A percentile compares a stretch with the other conserved stretches of the same genome.
phyloP scores from a whole-genome alignment of 2,888 invertebrate genomes.

The Oxystoma pomonae region DNA sequence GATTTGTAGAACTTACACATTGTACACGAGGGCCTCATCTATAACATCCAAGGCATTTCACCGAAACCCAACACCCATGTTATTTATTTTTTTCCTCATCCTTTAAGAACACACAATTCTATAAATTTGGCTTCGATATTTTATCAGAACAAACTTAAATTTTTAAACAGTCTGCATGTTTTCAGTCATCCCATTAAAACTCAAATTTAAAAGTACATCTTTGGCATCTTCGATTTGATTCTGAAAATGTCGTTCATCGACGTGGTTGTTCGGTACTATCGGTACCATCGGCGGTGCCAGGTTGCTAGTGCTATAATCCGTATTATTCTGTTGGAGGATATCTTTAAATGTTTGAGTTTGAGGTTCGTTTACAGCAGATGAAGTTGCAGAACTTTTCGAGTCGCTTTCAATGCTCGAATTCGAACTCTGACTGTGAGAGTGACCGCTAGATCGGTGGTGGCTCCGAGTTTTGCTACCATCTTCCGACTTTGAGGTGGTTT shows the following conservation, averaged over 20 bases:
- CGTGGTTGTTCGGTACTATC: slow-evolving; percentile 32
- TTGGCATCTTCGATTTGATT: slow-evolving; percentile 42
- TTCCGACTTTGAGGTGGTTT: slow-evolving; percentile 49
- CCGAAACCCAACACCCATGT: too few species aligned
- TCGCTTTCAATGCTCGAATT: slow-evolving; percentile 46
- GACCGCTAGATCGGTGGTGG: slow-evolving; percentile 35
- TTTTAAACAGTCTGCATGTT: slow-evolving; percentile 1
- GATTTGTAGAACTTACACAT: too few species aligned
- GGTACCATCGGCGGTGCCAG: slow-evolving; percentile 24
- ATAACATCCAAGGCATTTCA: too few species aligned
- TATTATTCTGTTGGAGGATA: slow-evolving; percentile 36
- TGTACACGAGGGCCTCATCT: too few species aligned
- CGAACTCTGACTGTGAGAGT: slow-evolving; percentile 41
- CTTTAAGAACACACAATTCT: too few species aligned
- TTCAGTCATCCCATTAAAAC: slow-evolving; percentile 36
- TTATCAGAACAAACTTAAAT: too few species aligned
- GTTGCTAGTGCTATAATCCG: background rate
- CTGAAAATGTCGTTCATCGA: slow-evolving; percentile 33
- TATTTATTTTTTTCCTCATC: too few species aligned
- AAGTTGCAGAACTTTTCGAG: slow-evolving; percentile 42
- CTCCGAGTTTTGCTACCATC: slow-evolving; percentile 31
- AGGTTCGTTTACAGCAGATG: slow-evolving; percentile 29
- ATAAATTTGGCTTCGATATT: too few species aligned
- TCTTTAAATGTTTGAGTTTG: slow-evolving; percentile 41
- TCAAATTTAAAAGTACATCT: slow-evolving; percentile 44